A percentile compares a stretch with the other conserved stretches of the same genome.
Conservation (phyloP, 2,888 invertebrate genomes). For the Synanthedon formicaeformis region DNA sequence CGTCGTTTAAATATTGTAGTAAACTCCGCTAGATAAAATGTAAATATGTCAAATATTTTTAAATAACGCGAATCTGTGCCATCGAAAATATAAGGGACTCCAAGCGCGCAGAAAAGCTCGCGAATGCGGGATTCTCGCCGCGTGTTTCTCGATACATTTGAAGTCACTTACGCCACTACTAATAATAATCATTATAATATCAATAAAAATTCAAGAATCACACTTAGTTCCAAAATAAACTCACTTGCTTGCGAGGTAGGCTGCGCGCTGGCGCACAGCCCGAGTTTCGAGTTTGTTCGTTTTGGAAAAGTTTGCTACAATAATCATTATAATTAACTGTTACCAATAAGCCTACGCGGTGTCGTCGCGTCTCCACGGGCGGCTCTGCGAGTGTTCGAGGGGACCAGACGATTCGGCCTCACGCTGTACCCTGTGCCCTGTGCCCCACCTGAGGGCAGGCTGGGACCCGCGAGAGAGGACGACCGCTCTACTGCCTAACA, state of each 20-base stretch:
- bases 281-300: conserved; percentile 73
- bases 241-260: conserved; percentile 82
- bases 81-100: conserved; percentile 67
- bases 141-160: conserved; percentile 44
- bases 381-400: conserved; percentile 14
- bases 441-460: not conserved
- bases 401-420: not conserved
- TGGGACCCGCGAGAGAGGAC: conserved; percentile 55
- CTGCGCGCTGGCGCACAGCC: conserved; percentile 69
- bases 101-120: conserved; percentile 57
- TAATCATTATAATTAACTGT: conserved; percentile 68
- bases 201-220: conserved; percentile 77
- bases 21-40: conserved; percentile 70
- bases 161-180: conserved; percentile 68
- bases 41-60: conserved; percentile 68
- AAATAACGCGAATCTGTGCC: conserved; percentile 66
- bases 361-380: conserved; percentile 60
- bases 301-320: conserved; percentile 72
- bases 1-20: conserved; percentile 68
- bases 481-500: conserved; percentile 69
- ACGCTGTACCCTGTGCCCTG: not conserved
- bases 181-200: conserved; percentile 71
- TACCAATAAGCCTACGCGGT: conserved; percentile 70
- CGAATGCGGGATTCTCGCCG: conserved; percentile 16
- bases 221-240: conserved; percentile 82